A percentile compares a stretch with the other conserved stretches of the same genome.
Evolutionary conservation across 2,113 vertebrate genomes (phyloP).

Genomic region (Peromyscus polionotus): DNA sequence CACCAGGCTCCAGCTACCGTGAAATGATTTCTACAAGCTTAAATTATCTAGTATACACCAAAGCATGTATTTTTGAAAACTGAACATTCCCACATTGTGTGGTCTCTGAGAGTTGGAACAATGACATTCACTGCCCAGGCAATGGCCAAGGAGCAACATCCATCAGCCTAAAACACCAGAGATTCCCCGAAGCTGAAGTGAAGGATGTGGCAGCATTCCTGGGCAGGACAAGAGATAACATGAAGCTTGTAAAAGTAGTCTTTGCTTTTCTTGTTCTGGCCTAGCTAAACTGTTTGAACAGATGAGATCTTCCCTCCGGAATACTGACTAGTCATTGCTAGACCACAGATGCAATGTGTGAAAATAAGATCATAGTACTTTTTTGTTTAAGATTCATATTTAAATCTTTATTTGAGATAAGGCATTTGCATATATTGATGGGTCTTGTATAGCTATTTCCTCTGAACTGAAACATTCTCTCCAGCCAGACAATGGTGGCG

Average conservation of each 20-base stretch:
- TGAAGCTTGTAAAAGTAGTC: too few relatives aligned
- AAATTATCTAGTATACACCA: not conserved
- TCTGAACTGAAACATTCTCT: not conserved
- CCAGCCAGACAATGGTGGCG: too few relatives aligned
- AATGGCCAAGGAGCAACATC: not conserved
- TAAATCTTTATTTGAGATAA: not conserved
- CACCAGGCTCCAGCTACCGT: not conserved
- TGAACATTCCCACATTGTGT: not conserved
- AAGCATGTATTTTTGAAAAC: conserved; percentile 23
- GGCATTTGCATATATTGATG: not conserved
- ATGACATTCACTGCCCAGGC: not conserved
- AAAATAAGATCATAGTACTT: not conserved
- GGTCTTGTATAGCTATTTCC: not conserved
- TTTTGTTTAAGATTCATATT: not conserved
- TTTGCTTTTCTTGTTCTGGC: not conserved
- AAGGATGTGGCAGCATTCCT: not conserved
- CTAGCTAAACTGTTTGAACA: not conserved
- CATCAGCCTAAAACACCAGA: not conserved
- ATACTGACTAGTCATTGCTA: not conserved
- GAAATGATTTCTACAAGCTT: not conserved
- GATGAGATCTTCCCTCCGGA: not conserved
- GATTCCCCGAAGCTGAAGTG: not conserved
- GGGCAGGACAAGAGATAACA: not conserved
- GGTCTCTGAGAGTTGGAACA: not conserved
- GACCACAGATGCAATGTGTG: not conserved